These are phyloP conservation scores for Brachionichthys hirsutus DNA, from an alignment of 2,113 vertebrate species.

Conservation along the genomic window DNA sequence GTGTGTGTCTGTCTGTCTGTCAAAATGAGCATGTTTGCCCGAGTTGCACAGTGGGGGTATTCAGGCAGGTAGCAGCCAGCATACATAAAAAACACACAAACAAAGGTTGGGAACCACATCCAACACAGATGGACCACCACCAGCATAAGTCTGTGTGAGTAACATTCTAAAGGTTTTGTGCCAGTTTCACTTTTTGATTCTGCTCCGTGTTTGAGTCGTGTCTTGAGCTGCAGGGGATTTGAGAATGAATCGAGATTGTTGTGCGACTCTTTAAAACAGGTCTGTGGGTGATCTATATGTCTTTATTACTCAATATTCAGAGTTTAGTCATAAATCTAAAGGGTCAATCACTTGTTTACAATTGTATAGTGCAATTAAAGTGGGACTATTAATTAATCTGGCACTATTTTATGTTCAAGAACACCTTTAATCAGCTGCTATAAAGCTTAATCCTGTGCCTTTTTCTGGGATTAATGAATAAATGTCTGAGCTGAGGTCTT, in stretches of 20 bases:
- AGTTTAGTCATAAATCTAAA: constrained; percentile 17
- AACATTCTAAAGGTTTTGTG: constrained; percentile 15
- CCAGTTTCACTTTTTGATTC: constrained; percentile 15
- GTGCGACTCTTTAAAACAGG: background rate
- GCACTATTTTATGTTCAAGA: constrained; percentile 17
- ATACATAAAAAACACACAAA: constrained; percentile 44
- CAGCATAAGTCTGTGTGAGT: constrained; percentile 28
- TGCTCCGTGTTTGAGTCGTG: constrained; percentile 8
- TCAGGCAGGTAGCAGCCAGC: constrained; percentile 50
- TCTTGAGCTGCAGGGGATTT: constrained; percentile 2
- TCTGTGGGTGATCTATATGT: background rate
- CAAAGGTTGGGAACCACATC: constrained; percentile 35
- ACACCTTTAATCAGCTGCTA: constrained; percentile 10
- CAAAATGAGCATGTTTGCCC: constrained; percentile 49
- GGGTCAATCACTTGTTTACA: constrained; percentile 6
- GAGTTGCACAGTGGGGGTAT: constrained; percentile 42
- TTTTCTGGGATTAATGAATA: background rate
- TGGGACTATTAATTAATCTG: background rate
- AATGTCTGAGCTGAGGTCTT: constrained; percentile 6
- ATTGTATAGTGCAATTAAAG: constrained; percentile 10
- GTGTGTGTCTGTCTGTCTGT: constrained; percentile 31
- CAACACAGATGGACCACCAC: constrained; percentile 41
- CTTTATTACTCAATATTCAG: constrained; percentile 13
- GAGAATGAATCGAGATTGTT: background rate
- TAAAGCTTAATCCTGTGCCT: constrained; percentile 1